phyloP scores from a whole-genome alignment of 2,113 vertebrate genomes.

The Hypanus sabinus region DNA sequence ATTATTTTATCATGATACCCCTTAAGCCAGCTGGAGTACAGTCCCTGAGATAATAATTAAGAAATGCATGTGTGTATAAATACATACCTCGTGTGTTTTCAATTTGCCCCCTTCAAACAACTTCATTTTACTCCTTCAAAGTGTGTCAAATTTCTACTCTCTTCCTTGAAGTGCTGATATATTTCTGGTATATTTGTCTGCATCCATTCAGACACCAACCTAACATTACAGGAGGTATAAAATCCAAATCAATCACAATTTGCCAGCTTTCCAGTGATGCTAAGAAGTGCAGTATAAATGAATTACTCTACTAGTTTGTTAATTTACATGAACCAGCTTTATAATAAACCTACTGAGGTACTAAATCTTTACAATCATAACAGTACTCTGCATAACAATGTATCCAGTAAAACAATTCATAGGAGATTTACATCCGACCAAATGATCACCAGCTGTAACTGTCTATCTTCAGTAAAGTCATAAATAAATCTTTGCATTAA shows the following conservation, averaged over 20 bases:
- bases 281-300: background rate
- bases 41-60: too few species aligned
- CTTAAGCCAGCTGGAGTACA: background rate
- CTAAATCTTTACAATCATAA: background rate
- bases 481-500: background rate
- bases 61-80: too few species aligned
- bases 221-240: background rate
- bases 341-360: background rate
- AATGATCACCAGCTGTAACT: background rate
- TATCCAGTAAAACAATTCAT: background rate
- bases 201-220: background rate
- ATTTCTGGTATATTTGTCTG: background rate
- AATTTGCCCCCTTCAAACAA: too few species aligned
- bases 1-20: background rate
- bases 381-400: background rate
- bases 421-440: background rate
- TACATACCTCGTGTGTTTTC: too few species aligned
- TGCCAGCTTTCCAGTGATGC: background rate
- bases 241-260: background rate
- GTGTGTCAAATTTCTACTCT: too few species aligned
- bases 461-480: background rate
- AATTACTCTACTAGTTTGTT: background rate
- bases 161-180: background rate
- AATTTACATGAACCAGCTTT: background rate
- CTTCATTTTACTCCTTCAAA: too few species aligned